Percentiles rank a stretch among this genome's conserved stretches.
Conservation (phyloP, 2,113 vertebrate species). For the Ascaphus truei region DNA sequence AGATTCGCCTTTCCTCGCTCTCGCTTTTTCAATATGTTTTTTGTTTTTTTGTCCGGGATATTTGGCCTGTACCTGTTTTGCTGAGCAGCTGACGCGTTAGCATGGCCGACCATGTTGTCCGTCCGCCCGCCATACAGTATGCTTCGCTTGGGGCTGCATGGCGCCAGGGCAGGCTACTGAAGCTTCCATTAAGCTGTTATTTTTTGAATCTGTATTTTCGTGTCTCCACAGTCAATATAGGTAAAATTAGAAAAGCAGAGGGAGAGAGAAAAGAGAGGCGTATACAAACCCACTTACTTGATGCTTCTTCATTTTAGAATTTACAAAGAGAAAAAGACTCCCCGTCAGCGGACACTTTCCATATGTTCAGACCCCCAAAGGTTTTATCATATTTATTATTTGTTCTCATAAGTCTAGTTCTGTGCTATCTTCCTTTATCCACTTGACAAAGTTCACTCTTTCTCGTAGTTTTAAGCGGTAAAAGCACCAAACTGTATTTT, state of each 20-base stretch:
- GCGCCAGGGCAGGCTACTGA: constrained; percentile 47
- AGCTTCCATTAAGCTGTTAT: constrained; percentile 51
- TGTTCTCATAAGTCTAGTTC: background rate
- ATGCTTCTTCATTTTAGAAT: constrained; percentile 98
- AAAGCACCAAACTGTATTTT: too few relatives aligned
- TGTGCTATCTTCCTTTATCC: background rate
- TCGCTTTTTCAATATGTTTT: constrained; percentile 33
- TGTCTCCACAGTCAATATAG: constrained; percentile 32
- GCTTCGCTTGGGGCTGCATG: constrained; percentile 78
- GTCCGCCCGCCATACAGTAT: constrained; percentile 45
- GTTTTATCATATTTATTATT: constrained; percentile 78
- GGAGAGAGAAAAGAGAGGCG: constrained; percentile 35
- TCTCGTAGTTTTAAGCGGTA: too few relatives aligned
- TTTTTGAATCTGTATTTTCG: constrained; percentile 43
- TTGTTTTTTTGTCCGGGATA: constrained; percentile 36
- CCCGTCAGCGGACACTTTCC: constrained; percentile 98
- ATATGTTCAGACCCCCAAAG: constrained; percentile 99
- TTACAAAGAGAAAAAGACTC: constrained; percentile 99
- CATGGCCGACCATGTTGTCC: constrained; percentile 48
- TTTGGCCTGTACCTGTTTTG: constrained; percentile 22
- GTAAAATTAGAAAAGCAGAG: constrained; percentile 9
- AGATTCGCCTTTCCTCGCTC: constrained; percentile 46
- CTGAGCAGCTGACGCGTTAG: constrained; percentile 48
- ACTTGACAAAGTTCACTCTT: background rate
- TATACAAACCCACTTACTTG: constrained; percentile 70